Evolutionary conservation across 2,797 vertebrate species (phyloP), one percentile per base, ranked within the genome.

Genomic region (Onychomys arenicola): DNA sequence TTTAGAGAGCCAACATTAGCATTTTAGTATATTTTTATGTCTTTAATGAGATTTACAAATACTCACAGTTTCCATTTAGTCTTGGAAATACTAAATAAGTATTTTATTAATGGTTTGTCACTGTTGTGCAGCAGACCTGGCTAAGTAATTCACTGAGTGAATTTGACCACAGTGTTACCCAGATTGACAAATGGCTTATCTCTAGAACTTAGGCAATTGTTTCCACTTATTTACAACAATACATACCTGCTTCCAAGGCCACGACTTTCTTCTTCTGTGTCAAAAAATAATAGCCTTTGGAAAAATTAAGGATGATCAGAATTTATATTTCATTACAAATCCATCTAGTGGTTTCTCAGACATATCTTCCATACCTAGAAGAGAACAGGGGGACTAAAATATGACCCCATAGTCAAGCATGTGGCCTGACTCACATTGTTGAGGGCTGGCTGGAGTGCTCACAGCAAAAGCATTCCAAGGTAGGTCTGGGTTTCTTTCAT

Each of bases 41-140:
- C 49, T 82, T 8, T 77, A 82, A 67, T 76, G 75, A 71, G 65
- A 75, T 89, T 93, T 6, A 29, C 29, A 94, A 93, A 80, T 77
- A 34, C 8, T 92, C 27, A 65, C 57, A 10, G 46, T 89, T 92
- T 80, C 89, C 59, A 37, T 77, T 34, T 77, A 75, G 88, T 63
- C 81, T 93, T 91, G 13, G n/a, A 93, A 95, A 84, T 73, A 88
- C 37, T 94, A 83, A 80, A 86, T 78, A 92, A 94, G 17, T 88
- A 49, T 75, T 91, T 77, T 52, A 32, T 32, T 69, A 52, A 55
- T 61, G 16, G 75, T 89, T 37, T 77, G 17, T 67, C 90, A 65
- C 80, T 94, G 9, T 77, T 83, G 43, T 23, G 11, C 90, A 63
- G 75, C 61, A 83, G 65, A 92, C 43, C 55, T 88, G 61, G 40